Percentiles rank a stretch among this genome's conserved stretches.
phyloP scores from a whole-genome alignment of 2,797 vertebrate species.

The Aratinga solstitialis region DNA sequence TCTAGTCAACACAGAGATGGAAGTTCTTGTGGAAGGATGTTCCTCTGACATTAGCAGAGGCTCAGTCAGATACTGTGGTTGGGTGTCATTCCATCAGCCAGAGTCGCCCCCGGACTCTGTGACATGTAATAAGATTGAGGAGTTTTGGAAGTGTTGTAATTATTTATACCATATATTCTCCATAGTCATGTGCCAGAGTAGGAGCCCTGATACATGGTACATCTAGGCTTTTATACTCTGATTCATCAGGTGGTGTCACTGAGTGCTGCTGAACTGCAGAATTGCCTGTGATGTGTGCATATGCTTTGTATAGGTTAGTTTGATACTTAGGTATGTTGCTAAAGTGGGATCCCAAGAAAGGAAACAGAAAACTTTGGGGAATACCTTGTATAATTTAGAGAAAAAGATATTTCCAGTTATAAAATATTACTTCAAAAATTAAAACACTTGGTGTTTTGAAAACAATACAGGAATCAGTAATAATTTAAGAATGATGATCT shows the following conservation, averaged over 20 bases:
- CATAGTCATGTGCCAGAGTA: not conserved
- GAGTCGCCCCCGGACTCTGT: not conserved
- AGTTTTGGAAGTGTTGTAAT: not conserved
- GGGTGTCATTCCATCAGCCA: not conserved
- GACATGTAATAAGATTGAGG: accelerated
- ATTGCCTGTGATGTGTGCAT: not conserved
- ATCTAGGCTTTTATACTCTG: not conserved
- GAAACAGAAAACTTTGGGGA: not conserved
- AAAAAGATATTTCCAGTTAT: not conserved
- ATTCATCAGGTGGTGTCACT: not conserved
- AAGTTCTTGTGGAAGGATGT: not conserved
- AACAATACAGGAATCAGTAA: not conserved
- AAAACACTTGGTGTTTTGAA: not conserved
- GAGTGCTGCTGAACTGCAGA: not conserved
- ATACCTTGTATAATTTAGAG: not conserved
- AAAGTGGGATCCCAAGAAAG: not conserved
- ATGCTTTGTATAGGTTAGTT: not conserved
- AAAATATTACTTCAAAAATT: not conserved
- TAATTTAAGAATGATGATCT: not conserved
- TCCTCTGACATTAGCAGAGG: not conserved
- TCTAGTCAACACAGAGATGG: not conserved
- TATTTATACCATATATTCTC: accelerated
- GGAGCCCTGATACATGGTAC: accelerated
- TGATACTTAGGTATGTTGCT: not conserved
- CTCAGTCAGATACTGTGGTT: not conserved